phyloP scores from a whole-genome alignment of 2,888 invertebrate genomes.

The Strigamia crassipes region DNA sequence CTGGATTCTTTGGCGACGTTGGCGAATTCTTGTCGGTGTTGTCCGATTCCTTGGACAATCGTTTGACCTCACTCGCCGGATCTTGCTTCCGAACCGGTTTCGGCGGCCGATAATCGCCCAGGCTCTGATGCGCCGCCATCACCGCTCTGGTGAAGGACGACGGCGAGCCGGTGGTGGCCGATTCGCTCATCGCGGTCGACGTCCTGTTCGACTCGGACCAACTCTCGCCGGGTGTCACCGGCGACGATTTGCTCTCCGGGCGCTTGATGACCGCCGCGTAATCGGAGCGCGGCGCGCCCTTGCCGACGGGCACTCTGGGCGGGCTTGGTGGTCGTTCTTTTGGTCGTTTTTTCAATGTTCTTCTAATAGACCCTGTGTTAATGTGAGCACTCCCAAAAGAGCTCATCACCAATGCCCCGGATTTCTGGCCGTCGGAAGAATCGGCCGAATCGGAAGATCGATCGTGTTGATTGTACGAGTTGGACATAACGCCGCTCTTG shows the following conservation, averaged over 20 bases:
- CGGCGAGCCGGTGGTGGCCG: slow-evolving; percentile 43
- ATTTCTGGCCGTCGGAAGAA: slow-evolving; percentile 55
- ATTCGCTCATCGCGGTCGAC: neutral
- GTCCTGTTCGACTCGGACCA: neutral
- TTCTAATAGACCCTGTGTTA: slow-evolving; percentile 44
- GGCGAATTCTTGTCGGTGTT: slow-evolving; percentile 43
- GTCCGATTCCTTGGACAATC: slow-evolving; percentile 43
- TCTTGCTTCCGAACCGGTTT: slow-evolving; percentile 38
- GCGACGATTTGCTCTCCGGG: slow-evolving; percentile 19
- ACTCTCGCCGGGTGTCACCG: slow-evolving; percentile 18
- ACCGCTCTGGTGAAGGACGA: slow-evolving; percentile 43
- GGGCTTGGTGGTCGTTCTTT: slow-evolving; percentile 53
- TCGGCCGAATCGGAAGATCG: slow-evolving; percentile 67
- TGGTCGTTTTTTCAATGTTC: slow-evolving; percentile 51
- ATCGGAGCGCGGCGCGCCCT: slow-evolving; percentile 47
- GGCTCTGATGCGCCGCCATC: slow-evolving; percentile 43
- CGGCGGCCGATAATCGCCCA: slow-evolving; percentile 43
- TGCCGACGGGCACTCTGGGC: slow-evolving; percentile 51
- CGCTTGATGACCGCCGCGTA: slow-evolving; percentile 44
- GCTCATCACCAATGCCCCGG: slow-evolving; percentile 11
- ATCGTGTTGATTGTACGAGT: slow-evolving; percentile 57
- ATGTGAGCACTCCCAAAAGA: neutral
- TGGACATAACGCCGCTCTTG: slow-evolving; percentile 46
- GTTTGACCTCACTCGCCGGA: neutral
- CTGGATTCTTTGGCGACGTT: slow-evolving; percentile 63